Conservation (phyloP, 1,140 invertebrate genomes). For the Nasonia longicornis region DNA sequence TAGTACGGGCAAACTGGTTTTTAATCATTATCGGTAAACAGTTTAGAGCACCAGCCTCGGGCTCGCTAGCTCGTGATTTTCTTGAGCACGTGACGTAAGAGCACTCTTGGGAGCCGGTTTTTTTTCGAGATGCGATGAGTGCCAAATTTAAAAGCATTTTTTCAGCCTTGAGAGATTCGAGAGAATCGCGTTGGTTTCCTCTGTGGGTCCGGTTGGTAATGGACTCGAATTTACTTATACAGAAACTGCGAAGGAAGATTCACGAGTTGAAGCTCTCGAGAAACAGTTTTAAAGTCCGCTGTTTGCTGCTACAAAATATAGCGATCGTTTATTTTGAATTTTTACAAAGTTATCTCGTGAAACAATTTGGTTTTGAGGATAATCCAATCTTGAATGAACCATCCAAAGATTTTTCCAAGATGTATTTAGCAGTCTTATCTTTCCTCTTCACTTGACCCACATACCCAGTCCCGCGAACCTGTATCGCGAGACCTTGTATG, state of each 20-base stretch:
- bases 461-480: no score
- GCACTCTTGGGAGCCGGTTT: not conserved
- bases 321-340: no score
- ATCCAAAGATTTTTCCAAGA: no score
- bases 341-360: no score
- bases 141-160: not conserved
- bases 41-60: not conserved
- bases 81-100: constrained; percentile 8
- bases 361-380: not conserved
- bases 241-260: not conserved
- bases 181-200: not conserved
- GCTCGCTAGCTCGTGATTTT: not conserved
- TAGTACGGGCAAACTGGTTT: constrained; percentile 21
- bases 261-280: not conserved
- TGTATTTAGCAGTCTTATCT: no score
- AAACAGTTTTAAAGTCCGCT: not conserved
- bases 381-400: not conserved
- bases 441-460: no score
- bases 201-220: not conserved
- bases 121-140: not conserved
- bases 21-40: not conserved
- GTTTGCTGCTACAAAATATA: not conserved
- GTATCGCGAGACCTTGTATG: no score
- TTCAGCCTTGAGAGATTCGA: not conserved
- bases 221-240: not conserved